Base-by-base conservation (phyloP, 2,888 invertebrate species). In the Pseudoips prasinana region DNA sequence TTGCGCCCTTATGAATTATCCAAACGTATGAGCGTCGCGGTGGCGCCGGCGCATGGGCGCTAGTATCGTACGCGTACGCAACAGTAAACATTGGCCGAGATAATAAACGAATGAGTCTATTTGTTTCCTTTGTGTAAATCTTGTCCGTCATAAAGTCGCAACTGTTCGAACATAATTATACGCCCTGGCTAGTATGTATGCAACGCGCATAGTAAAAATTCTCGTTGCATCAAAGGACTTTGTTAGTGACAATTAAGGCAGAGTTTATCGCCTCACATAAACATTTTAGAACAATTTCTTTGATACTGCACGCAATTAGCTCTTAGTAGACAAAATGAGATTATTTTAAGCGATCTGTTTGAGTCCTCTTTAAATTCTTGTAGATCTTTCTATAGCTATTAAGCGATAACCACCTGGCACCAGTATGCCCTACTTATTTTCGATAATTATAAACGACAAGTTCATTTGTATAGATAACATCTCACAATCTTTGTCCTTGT, bases 1-100 rank as follows among this genome's bases (percentile, higher is more conserved):
- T 55, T 57, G 67, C 61, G 71, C 68, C 70, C 75, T 83, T 76
- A 87, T 87, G 86, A 87, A 87, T 86, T 83, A 87, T 74, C 83
- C 85, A 86, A 83, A 72, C 62, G 71, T 49, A 49, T 59, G 56
- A 64, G 72, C 82, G 82, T 65, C 83, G 57, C 50, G 70, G 74
- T 77, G 83, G 72, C 76, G 75, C 73, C 64, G 46, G 58, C 57
- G 62, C 58, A 43, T 35, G 25, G 40, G 38, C 36, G 45, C 58
- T 58, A 51, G 48, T 58, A 61, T 57, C 59, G 62, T 58, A 51
- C 57, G 49, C 59, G 61, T 58, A 51, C 58, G 50, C 64, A 60
- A 66, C 66, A 69, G 71, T 73, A 78, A 76, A 77, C 78, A 76
- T 59, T 46, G 53, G 44, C 33, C 50, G 63, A 67, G 73, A 78